Base-by-base conservation (phyloP, 2,113 vertebrate species). In the Rhinogobius similis region DNA sequence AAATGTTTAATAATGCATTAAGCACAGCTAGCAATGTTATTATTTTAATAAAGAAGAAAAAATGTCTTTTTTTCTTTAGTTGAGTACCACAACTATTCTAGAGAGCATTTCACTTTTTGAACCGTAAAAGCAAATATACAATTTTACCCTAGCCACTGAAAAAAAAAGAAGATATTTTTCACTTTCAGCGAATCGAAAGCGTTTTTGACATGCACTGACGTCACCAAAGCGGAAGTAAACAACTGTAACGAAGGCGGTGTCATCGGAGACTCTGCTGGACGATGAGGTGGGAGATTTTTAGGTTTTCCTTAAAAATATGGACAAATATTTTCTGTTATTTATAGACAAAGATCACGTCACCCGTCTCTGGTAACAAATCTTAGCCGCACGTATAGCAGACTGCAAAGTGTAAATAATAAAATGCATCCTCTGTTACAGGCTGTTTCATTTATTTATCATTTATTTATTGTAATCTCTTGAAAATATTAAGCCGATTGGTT, bases 221-320 rank as follows among this genome's bases (percentile, higher is more conserved):
- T 86, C 84, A 80, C 21, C 1, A 75, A 23, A 67, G 75, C 14
- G 89, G 86, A 89, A 90, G 86, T 87, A 89, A 87, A 88, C 84
- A 86, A 81, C 75, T 1, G 24, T 10, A 26, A 39, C 29, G 2
- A 21, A 11, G 50, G 7, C 20, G 66, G 16, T 58, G 27, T 13
- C 21, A 14, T 10, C 39, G 1, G 39, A 65, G 3, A 20, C 24
- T 36, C 53, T 1, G 3, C 0, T 5, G 29, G 67, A 16, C 7
- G 53, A 58, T 53, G n/a, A 0, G 18, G 18, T 64, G 62, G 70
- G 72, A 1, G 4, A 39, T 39, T 36, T 62, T 10, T 6, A 32
- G 56, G 1, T 29, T 18, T 58, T 16, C 14, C 24, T 18, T 29
- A 1, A 29, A 58, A 23, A 55, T 4, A 26, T 0, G 10, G 4